Evolutionary conservation across 1,140 invertebrate species (phyloP).

Genomic region (Drosophila watanabei): DNA sequence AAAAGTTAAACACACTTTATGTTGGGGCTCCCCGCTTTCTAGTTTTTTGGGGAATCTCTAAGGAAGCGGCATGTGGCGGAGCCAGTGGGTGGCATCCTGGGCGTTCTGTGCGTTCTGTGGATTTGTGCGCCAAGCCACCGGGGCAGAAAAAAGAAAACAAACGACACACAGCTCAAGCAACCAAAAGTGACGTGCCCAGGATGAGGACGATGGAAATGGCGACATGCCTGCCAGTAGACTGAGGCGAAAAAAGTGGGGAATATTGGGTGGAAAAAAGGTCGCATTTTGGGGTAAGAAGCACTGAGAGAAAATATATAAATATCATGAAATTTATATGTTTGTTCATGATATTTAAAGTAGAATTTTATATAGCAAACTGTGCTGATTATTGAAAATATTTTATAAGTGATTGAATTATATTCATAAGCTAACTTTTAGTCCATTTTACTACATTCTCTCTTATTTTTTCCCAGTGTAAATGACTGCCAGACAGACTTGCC

Average conservation of each 20-base stretch:
- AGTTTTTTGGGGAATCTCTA: constrained; percentile 29
- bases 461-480: constrained; percentile 4
- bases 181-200: constrained; percentile 78
- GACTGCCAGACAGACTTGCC: constrained; percentile 29
- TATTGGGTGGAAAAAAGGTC: constrained; percentile 25
- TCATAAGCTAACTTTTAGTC: too few relatives aligned
- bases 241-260: constrained; percentile 28
- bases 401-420: not conserved
- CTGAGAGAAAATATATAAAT: not conserved
- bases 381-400: not conserved
- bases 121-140: constrained; percentile 67
- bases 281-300: constrained; percentile 3
- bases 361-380: not conserved
- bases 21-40: constrained; percentile 42
- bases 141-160: constrained; percentile 62
- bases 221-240: constrained; percentile 57
- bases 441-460: too few relatives aligned
- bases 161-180: constrained; percentile 59
- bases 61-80: constrained; percentile 1
- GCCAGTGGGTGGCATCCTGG: constrained; percentile 13
- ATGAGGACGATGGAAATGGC: constrained; percentile 52
- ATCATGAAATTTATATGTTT: not conserved
- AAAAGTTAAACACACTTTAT: constrained; percentile 81
- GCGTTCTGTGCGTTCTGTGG: constrained; percentile 47
- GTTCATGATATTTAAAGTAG: not conserved